phyloP scores from a whole-genome alignment of 2,113 vertebrate genomes.

The Gasterosteus nipponicus region DNA sequence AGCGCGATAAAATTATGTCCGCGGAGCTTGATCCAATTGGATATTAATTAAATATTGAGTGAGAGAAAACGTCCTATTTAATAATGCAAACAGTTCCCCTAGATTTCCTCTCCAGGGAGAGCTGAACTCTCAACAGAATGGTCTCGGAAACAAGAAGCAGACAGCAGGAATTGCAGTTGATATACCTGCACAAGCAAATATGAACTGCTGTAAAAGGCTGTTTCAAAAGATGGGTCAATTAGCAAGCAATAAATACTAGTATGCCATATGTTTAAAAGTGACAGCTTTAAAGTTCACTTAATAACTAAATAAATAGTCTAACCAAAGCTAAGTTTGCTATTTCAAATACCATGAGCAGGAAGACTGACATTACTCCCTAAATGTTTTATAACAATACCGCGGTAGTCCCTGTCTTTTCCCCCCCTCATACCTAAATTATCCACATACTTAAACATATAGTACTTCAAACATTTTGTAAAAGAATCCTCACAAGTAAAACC shows the following conservation, averaged over 20 bases:
- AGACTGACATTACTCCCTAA: slow-evolving; percentile 82
- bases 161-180: slow-evolving; percentile 34
- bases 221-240: slow-evolving; percentile 9
- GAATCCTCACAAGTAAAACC: background rate
- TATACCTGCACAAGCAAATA: slow-evolving; percentile 6
- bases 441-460: background rate
- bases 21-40: slow-evolving; percentile 76
- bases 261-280: background rate
- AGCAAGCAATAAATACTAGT: background rate
- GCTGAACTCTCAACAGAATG: slow-evolving; percentile 53
- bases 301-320: slow-evolving; percentile 11
- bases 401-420: background rate
- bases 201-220: background rate
- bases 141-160: slow-evolving; percentile 46
- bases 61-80: slow-evolving; percentile 77
- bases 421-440: slow-evolving; percentile 9
- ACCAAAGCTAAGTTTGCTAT: background rate
- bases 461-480: background rate
- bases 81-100: slow-evolving; percentile 79
- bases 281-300: slow-evolving; percentile 10
- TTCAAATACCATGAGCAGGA: slow-evolving; percentile 84
- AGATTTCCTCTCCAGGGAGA: slow-evolving; percentile 72
- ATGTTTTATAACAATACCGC: slow-evolving; percentile 16
- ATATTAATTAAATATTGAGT: slow-evolving; percentile 83
- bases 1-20: slow-evolving; percentile 81